Evolutionary conservation across 2,113 vertebrate genomes (phyloP).

Genomic region (Sardina pilchardus): DNA sequence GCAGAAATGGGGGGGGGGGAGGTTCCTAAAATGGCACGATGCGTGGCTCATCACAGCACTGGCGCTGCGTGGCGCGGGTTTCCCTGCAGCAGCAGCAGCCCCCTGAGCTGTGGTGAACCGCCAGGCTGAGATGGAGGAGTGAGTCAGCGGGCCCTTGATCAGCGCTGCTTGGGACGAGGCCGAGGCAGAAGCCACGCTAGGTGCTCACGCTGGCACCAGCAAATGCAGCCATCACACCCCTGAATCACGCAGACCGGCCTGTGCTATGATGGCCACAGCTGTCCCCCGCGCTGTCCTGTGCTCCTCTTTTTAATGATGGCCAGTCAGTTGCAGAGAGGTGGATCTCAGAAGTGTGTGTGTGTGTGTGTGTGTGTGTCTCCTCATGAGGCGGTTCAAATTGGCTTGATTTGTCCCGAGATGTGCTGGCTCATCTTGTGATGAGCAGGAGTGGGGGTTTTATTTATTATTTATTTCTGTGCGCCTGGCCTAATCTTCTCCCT

Average conservation of each 20-base stretch:
- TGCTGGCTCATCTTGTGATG: background rate
- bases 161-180: conserved; percentile 23
- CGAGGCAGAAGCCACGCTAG: background rate
- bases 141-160: conserved; percentile 38
- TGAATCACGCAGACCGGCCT: too few species aligned
- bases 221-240: background rate
- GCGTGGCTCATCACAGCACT: background rate
- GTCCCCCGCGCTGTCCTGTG: background rate
- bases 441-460: background rate
- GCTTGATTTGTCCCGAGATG: conserved; percentile 9
- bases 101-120: background rate
- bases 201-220: background rate
- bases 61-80: background rate
- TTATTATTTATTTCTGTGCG: background rate
- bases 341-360: background rate
- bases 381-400: background rate
- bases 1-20: background rate
- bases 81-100: too few species aligned
- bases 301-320: background rate
- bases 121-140: background rate
- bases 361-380: background rate
- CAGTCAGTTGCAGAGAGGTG: background rate
- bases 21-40: background rate
- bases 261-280: background rate
- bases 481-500: background rate